Conservation (phyloP, 2,797 vertebrate genomes). For the Sebastes trivittatus region DNA sequence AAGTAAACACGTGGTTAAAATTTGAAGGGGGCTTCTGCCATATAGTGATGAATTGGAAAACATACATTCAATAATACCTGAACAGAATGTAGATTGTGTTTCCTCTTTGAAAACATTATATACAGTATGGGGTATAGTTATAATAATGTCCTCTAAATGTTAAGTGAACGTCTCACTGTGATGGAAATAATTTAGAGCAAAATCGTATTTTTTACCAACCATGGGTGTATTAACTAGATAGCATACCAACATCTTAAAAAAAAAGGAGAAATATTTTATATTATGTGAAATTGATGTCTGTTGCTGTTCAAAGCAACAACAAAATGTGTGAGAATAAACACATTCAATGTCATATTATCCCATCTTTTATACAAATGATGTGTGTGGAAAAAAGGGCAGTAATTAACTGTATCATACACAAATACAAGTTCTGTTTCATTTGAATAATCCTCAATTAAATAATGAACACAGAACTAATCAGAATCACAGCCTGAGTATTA, state of each 20-base stretch:
- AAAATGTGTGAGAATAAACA: neutral
- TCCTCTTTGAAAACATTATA: neutral
- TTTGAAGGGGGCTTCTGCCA: neutral
- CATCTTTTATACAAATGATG: neutral
- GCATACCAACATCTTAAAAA: neutral
- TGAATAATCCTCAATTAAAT: neutral
- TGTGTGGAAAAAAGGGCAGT: neutral
- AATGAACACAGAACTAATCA: neutral
- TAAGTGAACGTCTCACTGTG: neutral
- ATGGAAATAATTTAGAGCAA: neutral
- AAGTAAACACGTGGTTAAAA: neutral
- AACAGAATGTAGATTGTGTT: neutral
- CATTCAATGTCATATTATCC: neutral
- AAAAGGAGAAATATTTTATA: neutral
- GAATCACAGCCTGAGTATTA: neutral
- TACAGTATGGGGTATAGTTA: neutral
- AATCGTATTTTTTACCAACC: neutral
- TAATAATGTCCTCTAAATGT: neutral
- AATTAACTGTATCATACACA: neutral
- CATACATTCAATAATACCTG: neutral
- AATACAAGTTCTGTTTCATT: neutral
- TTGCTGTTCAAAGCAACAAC: neutral
- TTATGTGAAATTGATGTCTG: neutral
- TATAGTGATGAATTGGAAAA: neutral
- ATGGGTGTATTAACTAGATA: neutral